phyloP scores from a whole-genome alignment of 2,797 vertebrate genomes.

The Brotogeris chrysoptera region DNA sequence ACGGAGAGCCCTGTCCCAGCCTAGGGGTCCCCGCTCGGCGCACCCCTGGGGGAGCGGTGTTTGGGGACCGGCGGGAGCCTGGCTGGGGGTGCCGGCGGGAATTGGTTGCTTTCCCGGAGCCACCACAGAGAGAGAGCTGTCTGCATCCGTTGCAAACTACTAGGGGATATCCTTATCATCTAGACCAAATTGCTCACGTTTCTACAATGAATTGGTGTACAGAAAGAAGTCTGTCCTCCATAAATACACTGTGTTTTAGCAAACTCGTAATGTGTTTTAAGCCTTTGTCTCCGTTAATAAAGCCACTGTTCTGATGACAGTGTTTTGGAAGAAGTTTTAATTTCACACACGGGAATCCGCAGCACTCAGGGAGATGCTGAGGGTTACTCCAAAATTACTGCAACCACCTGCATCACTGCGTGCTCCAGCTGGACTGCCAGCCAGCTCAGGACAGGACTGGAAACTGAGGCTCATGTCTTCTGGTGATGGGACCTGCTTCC shows the following conservation, averaged over 20 bases:
- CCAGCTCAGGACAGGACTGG: background rate
- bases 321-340: background rate
- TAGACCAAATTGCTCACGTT: background rate
- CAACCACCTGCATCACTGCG: accelerated
- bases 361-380: background rate
- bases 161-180: conserved; percentile 37
- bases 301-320: conserved; percentile 23
- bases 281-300: conserved; percentile 58
- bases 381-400: background rate
- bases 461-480: background rate
- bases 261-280: background rate
- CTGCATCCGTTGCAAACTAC: background rate
- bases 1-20: background rate
- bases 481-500: background rate
- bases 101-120: background rate
- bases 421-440: background rate
- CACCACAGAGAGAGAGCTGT: background rate
- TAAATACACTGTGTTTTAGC: background rate
- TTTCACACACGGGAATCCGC: accelerated
- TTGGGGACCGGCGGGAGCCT: background rate
- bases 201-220: conserved; percentile 41
- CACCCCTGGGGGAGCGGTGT: background rate
- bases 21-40: background rate
- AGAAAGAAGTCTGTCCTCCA: conserved; percentile 16
- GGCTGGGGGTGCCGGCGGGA: background rate